Conservation (phyloP, 2,113 vertebrate species). For the human (Homo sapiens) region GRCh38 chr14:72062501-72063000, state of each 20-base stretch:
- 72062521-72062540: not conserved
- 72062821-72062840: not conserved
- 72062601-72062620: not conserved
- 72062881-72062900: too few relatives aligned
- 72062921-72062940: too few relatives aligned
- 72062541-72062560: not conserved
- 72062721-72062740: not conserved
- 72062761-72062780: not conserved
- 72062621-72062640: not conserved
- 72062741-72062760: not conserved
- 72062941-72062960: too few relatives aligned
- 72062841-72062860: too few relatives aligned
- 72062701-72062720: not conserved
- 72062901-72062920: too few relatives aligned
- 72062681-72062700: not conserved
- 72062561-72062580: not conserved
- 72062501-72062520: not conserved
- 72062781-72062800: not conserved
- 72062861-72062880: too few relatives aligned
- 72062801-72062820: not conserved
- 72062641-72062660: not conserved
- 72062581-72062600: not conserved
- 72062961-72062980: too few relatives aligned
- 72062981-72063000: too few relatives aligned
- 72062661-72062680: not conserved